phyloP scores from a whole-genome alignment of 2,797 vertebrate genomes.

The Alfaro cultratus region DNA sequence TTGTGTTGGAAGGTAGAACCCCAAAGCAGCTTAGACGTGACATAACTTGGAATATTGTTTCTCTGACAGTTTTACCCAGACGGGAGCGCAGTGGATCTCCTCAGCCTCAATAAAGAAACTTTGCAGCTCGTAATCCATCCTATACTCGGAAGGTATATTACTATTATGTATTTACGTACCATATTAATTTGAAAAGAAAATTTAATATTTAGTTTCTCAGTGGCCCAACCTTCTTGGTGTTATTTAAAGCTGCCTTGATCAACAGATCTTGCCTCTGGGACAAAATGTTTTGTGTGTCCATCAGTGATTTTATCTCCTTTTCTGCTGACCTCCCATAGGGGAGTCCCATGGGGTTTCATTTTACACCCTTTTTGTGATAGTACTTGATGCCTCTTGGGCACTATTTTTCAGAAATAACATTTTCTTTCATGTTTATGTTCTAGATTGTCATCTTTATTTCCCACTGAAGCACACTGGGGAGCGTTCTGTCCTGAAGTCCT shows the following conservation, averaged over 20 bases:
- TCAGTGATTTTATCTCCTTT: not conserved
- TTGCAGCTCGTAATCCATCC: conserved; percentile 74
- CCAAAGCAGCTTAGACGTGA: not conserved
- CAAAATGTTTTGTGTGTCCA: not conserved
- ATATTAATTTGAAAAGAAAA: not conserved
- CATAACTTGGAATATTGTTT: conserved; percentile 3
- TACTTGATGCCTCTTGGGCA: not conserved
- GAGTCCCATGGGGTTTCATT: not conserved
- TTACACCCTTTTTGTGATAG: not conserved
- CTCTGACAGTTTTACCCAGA: conserved; percentile 79
- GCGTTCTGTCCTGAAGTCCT: not conserved
- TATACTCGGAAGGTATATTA: conserved; percentile 83
- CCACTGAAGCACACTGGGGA: not conserved
- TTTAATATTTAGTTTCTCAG: not conserved
- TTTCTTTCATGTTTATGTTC: not conserved
- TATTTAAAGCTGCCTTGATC: not conserved
- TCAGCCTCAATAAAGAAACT: conserved; percentile 59
- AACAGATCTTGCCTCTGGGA: not conserved
- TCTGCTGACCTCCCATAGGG: not conserved
- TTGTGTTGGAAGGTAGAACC: not conserved
- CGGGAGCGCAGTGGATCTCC: conserved; percentile 79
- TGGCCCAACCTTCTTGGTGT: not conserved
- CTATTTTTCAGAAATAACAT: not conserved
- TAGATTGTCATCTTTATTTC: not conserved
- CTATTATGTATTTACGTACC: not conserved